phyloP scores from a whole-genome alignment of 53 echinoderm and acorn worm species.

The Echinarachnius parma region DNA sequence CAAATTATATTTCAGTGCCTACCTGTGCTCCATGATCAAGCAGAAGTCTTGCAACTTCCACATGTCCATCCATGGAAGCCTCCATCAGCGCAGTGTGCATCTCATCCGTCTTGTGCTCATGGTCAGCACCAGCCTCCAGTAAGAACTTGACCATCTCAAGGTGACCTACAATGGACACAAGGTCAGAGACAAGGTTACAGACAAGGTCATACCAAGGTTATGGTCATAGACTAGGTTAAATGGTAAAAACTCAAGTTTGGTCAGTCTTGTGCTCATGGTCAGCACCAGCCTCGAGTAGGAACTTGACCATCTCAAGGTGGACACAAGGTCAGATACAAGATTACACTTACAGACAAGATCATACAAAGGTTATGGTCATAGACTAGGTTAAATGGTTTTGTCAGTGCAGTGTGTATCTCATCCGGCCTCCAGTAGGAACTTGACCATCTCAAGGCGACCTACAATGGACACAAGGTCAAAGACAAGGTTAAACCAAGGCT shows the following conservation, averaged over 20 bases:
- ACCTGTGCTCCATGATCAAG: constrained; percentile 99
- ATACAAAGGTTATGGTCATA: too few relatives aligned
- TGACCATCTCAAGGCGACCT: constrained; percentile 99
- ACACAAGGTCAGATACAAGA: neutral
- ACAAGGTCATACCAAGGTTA: neutral
- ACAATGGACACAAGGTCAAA: too few relatives aligned
- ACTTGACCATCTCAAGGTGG: constrained; percentile 99
- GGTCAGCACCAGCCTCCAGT: constrained; percentile 93
- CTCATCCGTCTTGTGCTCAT: constrained; percentile 98
- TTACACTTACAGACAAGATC: neutral
- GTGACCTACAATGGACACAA: constrained; percentile 83
- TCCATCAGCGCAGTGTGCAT: constrained; percentile 99
- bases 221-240: neutral
- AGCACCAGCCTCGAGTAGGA: constrained; percentile 88
- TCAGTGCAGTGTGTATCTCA: constrained; percentile 99
- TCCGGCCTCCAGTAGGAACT: constrained; percentile 94
- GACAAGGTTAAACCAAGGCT: too few relatives aligned
- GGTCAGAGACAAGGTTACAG: too few relatives aligned
- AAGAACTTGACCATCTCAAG: constrained; percentile 99
- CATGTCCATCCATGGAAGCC: constrained; percentile 98
- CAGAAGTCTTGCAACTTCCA: constrained; percentile 87
- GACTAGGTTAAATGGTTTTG: too few relatives aligned
- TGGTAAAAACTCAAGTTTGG: neutral
- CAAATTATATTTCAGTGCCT: too few relatives aligned
- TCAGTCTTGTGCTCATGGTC: constrained; percentile 99